A percentile compares a stretch with the other conserved stretches of the same genome.
These are phyloP conservation scores for Epirrhoe alternata DNA, from an alignment of 2,888 invertebrate genomes.

Conservation along the genomic window DNA sequence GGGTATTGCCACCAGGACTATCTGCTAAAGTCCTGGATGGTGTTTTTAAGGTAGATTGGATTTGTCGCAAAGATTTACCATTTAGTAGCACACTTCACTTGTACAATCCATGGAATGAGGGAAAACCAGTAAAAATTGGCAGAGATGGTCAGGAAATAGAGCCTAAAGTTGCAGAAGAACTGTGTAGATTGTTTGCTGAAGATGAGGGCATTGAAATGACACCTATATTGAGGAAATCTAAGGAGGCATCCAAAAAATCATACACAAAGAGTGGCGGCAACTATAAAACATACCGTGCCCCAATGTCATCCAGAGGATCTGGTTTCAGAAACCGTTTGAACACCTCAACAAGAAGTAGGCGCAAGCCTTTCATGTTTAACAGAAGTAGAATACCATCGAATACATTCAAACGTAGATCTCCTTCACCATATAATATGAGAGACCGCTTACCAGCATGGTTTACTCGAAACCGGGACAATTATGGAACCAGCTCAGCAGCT, in stretches of 20 bases:
- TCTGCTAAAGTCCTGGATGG: conserved; percentile 97
- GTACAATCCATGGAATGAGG: conserved; percentile 99
- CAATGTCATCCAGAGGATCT: conserved; percentile 71
- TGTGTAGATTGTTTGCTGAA: conserved; percentile 96
- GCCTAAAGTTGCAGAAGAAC: conserved; percentile 96
- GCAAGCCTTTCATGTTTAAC: conserved; percentile 87
- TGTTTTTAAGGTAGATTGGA: conserved; percentile 98
- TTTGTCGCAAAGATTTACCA: conserved; percentile 96
- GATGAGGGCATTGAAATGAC: conserved; percentile 96
- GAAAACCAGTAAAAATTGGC: conserved; percentile 99
- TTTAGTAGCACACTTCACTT: conserved; percentile 96
- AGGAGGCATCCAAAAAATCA: conserved; percentile 90
- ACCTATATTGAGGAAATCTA: conserved; percentile 93
- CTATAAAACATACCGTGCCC: conserved; percentile 80
- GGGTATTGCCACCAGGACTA: conserved; percentile 97
- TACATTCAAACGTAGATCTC: conserved; percentile 84
- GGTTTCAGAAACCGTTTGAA: conserved; percentile 82
- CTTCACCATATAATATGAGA: conserved; percentile 83
- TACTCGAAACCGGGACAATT: conserved; percentile 79
- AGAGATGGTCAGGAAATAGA: conserved; percentile 99
- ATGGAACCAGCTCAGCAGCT: conserved; percentile 84
- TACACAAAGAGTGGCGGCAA: conserved; percentile 82
- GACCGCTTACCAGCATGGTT: conserved; percentile 88
- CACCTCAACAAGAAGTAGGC: conserved; percentile 80
- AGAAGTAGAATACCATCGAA: conserved; percentile 86